These are phyloP conservation scores for Coracopsis vasa DNA, from an alignment of 2,113 vertebrate genomes.

Conservation along the genomic window DNA sequence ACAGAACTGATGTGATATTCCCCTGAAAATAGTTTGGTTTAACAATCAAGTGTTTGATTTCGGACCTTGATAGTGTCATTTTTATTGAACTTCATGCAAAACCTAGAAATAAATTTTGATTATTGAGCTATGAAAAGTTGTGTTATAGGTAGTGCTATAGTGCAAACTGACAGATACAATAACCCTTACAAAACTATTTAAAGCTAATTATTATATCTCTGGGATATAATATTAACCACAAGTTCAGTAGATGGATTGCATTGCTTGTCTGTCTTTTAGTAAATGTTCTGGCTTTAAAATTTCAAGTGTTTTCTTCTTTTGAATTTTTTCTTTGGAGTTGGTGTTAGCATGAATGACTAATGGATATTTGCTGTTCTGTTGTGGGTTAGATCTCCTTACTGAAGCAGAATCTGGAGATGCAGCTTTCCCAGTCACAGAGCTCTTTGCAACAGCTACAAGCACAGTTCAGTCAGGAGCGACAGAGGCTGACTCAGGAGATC, in stretches of 20 bases:
- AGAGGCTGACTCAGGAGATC: slow-evolving; percentile 92
- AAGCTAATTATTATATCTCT: neutral
- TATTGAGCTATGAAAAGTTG: neutral
- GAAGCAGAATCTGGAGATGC: slow-evolving; percentile 98
- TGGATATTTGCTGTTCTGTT: slow-evolving; percentile 36
- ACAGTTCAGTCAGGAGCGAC: slow-evolving; percentile 94
- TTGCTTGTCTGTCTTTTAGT: slow-evolving; percentile 1
- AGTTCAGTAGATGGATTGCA: neutral
- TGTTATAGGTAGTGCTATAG: neutral
- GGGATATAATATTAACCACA: neutral
- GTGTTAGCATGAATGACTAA: neutral
- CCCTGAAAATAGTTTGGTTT: neutral
- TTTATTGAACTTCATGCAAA: neutral
- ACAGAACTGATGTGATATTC: neutral
- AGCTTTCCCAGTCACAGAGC: slow-evolving; percentile 95
- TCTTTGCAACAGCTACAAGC: slow-evolving; percentile 95
- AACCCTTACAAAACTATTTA: neutral
- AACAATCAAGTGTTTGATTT: neutral
- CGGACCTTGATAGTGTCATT: slow-evolving; percentile 42
- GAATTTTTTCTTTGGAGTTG: neutral
- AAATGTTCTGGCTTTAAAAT: neutral
- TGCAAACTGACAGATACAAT: neutral
- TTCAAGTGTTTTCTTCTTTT: neutral
- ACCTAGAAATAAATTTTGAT: neutral
- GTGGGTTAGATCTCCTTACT: slow-evolving; percentile 88